Percentiles rank a stretch among this genome's conserved stretches.
Conservation (phyloP, 2,888 invertebrate genomes). For the Carcina quercana region DNA sequence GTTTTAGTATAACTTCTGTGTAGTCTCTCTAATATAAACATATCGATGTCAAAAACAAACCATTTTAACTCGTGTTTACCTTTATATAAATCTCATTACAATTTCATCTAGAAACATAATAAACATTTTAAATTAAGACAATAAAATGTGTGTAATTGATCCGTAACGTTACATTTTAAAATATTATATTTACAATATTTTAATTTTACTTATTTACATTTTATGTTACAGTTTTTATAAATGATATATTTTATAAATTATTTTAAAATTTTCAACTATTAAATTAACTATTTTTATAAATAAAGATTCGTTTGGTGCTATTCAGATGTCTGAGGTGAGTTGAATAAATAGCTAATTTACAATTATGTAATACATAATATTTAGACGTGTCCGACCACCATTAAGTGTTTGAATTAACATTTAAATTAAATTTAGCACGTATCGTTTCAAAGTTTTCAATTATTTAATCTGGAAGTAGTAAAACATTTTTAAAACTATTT, state of each 20-base stretch:
- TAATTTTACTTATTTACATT: conserved; percentile 23
- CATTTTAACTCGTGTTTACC: conserved; percentile 13
- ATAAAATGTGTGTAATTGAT: conserved; percentile 12
- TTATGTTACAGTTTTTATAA: conserved; percentile 10
- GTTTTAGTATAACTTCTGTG: conserved; percentile 22
- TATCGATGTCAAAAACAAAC: conserved; percentile 20
- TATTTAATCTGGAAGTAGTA: too few species aligned
- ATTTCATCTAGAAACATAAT: conserved; percentile 12
- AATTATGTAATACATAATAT: too few species aligned
- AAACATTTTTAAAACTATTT: too few species aligned
- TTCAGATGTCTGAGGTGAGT: too few species aligned
- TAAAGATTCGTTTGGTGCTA: conserved; percentile 31
- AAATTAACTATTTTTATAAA: conserved; percentile 32
- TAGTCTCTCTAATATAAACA: conserved; percentile 27
- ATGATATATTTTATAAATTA: conserved; percentile 18
- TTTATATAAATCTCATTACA: conserved; percentile 18
- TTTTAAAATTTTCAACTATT: conserved; percentile 26
- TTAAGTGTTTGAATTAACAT: too few species aligned
- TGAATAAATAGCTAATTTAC: too few species aligned
- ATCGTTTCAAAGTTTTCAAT: too few species aligned
- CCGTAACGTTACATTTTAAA: conserved; percentile 20
- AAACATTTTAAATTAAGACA: conserved; percentile 9
- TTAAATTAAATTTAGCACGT: too few species aligned
- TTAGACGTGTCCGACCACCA: too few species aligned
- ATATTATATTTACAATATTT: conserved; percentile 20